Percentiles rank a stretch among this genome's conserved stretches.
phyloP scores from a whole-genome alignment of 2,888 invertebrate genomes.

The Lasioglossum morio region DNA sequence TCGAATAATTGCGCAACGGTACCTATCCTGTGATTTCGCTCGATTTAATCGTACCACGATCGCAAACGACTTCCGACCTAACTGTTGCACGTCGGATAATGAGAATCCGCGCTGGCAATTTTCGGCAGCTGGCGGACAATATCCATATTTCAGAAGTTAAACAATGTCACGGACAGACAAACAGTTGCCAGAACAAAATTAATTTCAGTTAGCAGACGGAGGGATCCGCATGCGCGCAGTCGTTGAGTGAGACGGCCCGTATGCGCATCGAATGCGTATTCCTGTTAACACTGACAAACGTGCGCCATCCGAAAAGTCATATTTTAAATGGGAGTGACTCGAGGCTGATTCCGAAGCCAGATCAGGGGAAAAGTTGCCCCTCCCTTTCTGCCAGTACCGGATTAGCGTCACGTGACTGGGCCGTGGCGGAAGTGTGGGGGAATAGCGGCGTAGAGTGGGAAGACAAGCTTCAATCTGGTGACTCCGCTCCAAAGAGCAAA shows the following conservation, averaged over 20 bases:
- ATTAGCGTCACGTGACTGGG: too few species aligned
- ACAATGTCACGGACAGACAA: not conserved
- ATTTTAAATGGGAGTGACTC: not conserved
- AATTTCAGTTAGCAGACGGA: not conserved
- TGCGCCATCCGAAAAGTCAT: not conserved
- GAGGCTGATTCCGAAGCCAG: too few species aligned
- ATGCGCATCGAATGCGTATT: not conserved
- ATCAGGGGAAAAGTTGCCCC: too few species aligned
- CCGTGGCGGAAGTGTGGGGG: too few species aligned
- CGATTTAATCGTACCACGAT: not conserved
- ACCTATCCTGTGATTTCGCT: not conserved
- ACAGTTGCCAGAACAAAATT: constrained; percentile 5
- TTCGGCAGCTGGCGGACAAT: not conserved
- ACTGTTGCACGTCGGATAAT: not conserved
- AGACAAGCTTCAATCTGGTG: too few species aligned
- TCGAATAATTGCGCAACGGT: not conserved
- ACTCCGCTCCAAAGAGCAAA: not conserved
- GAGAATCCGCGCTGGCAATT: not conserved
- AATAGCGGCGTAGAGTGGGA: too few species aligned
- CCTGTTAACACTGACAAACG: not conserved
- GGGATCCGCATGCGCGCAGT: not conserved
- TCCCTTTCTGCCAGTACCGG: too few species aligned
- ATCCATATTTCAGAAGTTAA: constrained; percentile 11
- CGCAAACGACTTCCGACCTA: not conserved
- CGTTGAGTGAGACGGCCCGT: not conserved